These are phyloP conservation scores for Cephus sareptanus DNA, from an alignment of 2,888 invertebrate genomes.

Conservation along the genomic window DNA sequence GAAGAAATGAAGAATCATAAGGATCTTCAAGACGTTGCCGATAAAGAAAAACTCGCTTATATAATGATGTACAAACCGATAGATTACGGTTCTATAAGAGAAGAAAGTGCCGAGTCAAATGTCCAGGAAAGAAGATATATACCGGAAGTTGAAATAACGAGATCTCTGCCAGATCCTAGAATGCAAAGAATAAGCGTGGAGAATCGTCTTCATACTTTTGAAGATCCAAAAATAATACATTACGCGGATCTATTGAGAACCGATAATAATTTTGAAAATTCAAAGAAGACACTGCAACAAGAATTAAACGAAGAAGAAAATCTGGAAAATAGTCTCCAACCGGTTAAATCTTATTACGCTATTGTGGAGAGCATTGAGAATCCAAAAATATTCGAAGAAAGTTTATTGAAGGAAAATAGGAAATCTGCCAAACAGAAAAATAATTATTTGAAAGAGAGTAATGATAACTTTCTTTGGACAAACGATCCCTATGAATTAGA, in stretches of 20 bases:
- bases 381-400: conserved; percentile 21
- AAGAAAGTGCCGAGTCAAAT: not conserved
- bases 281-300: not conserved
- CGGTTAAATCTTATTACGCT: conserved; percentile 26
- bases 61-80: conserved; percentile 26
- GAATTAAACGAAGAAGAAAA: not conserved
- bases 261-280: not conserved
- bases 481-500: not conserved
- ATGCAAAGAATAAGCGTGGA: conserved; percentile 16
- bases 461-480: not conserved
- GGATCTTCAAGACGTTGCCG: conserved; percentile 26
- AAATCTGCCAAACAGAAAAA: not conserved
- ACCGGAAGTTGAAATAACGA: conserved; percentile 27
- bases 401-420: not conserved
- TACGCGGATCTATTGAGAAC: not conserved
- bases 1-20: conserved; percentile 25
- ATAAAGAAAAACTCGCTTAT: conserved; percentile 32
- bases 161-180: conserved; percentile 18
- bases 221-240: conserved; percentile 12
- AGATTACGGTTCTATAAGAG: conserved; percentile 9
- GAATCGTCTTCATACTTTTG: conserved; percentile 5
- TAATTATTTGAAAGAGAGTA: not conserved
- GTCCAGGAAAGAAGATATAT: conserved; percentile 17
- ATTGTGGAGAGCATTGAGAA: conserved; percentile 33
- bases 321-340: not conserved